Evolutionary conservation across 2,888 invertebrate genomes (phyloP), one percentile per base, ranked within the genome.

Genomic region (Syrista parreyssii): DNA sequence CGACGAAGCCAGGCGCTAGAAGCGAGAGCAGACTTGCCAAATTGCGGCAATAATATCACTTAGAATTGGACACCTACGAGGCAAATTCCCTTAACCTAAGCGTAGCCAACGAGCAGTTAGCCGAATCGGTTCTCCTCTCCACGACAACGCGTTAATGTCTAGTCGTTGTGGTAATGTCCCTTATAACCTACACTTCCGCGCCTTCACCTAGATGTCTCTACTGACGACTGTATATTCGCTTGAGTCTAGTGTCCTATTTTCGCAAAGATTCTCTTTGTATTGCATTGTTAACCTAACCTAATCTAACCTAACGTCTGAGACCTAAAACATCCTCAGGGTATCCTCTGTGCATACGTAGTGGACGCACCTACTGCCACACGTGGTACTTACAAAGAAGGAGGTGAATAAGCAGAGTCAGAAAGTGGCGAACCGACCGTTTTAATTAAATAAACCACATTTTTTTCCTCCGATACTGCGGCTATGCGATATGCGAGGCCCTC

Each of bases 1-100:
- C 15, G 40, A 40, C 40, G 15, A 40, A 40, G 15, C 15, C 4
- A 40, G 40, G 1, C 40, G 40, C 15, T 40, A 40, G 6, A 4
- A 15, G 40, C 15, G 40, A 15, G 40, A 32, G 77, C 68, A 76
- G 76, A 78, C 81, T 79, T 79, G 83, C 86, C 83, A 82, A 86
- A 86, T 83, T 81, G 81, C 79, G 75, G 72, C 79, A 84, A 84
- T 83, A 81, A 84, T 81, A 80, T 82, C 79, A 77, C 71, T 84
- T 80, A 36, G 12, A 68, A 73, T 71, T 76, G 55, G 75, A 74
- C 79, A 30, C 33, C 73, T 75, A 35, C 69, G 55, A 77, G 71
- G 68, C 73, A 80, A 77, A 79, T 78, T 74, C 68, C 68, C 55
- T 40, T 40, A 40, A 40, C 15, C 40, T 40, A 40, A 40, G 15